Percentiles rank a stretch among this genome's conserved stretches.
Evolutionary conservation across 37 sponge, comb jelly and placozoan genomes (phyloP).

Genomic region (Bolinopsis microptera): DNA sequence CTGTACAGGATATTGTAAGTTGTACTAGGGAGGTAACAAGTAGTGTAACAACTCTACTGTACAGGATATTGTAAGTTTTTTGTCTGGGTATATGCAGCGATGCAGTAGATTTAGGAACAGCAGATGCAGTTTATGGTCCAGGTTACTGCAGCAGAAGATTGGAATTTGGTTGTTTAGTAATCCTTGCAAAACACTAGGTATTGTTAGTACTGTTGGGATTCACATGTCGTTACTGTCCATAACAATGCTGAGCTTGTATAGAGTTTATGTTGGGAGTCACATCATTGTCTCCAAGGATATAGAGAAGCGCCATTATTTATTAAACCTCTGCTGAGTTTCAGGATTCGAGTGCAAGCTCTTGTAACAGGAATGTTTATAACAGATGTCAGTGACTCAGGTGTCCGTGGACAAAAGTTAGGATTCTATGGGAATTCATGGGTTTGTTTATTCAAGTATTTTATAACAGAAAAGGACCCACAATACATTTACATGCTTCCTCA

Average conservation of each 20-base stretch:
- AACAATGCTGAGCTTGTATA: neutral
- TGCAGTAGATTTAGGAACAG: neutral
- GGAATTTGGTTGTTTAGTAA: neutral
- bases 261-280: neutral
- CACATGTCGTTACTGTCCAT: neutral
- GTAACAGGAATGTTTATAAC: neutral
- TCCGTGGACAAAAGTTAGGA: neutral
- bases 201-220: neutral
- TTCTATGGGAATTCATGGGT: neutral
- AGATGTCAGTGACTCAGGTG: neutral
- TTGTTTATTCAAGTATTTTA: neutral
- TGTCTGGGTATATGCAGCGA: neutral
- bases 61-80: neutral
- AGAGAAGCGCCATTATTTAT: neutral
- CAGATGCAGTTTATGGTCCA: neutral
- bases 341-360: neutral
- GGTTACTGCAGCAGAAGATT: neutral
- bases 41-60: too few species aligned
- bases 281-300: neutral
- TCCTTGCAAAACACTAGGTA: neutral
- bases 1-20: too few species aligned
- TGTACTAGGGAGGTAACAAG: too few species aligned
- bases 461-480: neutral
- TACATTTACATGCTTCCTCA: too few species aligned
- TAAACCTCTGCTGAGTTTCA: too few species aligned